phyloP scores from a whole-genome alignment of 2,888 invertebrate genomes.

The Chironomus riparius region DNA sequence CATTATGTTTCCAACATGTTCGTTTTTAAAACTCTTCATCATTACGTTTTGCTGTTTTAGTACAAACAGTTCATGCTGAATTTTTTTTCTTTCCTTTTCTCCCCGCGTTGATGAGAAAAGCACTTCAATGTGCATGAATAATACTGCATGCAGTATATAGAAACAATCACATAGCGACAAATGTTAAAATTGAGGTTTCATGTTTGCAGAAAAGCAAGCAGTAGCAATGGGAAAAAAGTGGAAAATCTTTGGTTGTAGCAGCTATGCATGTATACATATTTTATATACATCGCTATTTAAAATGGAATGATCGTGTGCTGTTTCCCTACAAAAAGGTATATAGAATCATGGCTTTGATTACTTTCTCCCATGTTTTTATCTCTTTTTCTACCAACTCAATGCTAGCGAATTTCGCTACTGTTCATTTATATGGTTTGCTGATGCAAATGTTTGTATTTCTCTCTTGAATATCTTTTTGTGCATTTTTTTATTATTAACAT shows the following conservation, averaged over 20 bases:
- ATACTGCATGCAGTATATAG: neutral
- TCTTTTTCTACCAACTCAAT: neutral
- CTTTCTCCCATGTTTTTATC: neutral
- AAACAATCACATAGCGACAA: slow-evolving; percentile 4
- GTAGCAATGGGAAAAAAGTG: neutral
- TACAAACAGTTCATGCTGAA: no score
- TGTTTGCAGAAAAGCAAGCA: neutral
- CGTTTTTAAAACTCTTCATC: neutral
- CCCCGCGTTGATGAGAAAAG: neutral
- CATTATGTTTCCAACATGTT: neutral
- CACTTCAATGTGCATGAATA: neutral
- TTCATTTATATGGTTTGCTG: slow-evolving; percentile 15
- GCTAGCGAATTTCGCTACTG: neutral
- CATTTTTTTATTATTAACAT: no score
- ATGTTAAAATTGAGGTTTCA: slow-evolving; percentile 24
- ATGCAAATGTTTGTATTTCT: slow-evolving; percentile 26
- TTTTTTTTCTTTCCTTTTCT: no score
- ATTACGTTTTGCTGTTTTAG: neutral
- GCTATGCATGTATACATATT: neutral
- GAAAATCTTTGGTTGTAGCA: neutral
- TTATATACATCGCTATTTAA: neutral
- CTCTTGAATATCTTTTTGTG: neutral
- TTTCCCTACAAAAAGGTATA: neutral
- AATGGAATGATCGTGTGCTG: neutral
- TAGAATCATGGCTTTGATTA: neutral